phyloP scores from a whole-genome alignment of 2,113 vertebrate genomes.

The Carettochelys insculpta region DNA sequence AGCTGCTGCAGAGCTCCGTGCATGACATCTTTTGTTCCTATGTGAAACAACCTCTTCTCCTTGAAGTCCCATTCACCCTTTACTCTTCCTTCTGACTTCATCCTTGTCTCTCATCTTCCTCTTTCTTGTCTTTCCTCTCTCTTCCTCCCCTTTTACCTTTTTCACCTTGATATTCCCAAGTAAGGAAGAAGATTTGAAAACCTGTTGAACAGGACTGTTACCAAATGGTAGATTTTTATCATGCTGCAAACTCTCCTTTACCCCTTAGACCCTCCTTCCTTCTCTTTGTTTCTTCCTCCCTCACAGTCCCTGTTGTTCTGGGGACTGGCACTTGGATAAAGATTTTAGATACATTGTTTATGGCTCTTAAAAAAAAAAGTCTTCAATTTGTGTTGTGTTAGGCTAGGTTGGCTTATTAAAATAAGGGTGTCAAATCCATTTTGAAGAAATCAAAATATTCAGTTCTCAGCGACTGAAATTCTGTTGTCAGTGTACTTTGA shows the following conservation, averaged over 20 bases:
- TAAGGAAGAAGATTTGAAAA: conserved; percentile 9
- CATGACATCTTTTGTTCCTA: background rate
- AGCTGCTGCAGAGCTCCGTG: background rate
- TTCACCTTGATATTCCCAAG: background rate
- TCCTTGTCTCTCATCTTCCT: background rate
- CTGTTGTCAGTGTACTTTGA: background rate
- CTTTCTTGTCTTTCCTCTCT: background rate
- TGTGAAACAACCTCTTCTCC: background rate
- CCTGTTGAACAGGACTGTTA: background rate
- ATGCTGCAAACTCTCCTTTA: accelerated
- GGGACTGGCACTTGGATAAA: background rate
- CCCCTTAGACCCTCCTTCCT: background rate
- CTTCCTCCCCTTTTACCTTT: background rate
- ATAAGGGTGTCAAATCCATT: background rate
- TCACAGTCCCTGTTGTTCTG: background rate
- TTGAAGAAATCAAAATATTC: background rate
- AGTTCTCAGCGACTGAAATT: conserved; percentile 28
- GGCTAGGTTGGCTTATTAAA: conserved; percentile 19
- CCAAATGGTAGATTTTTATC: background rate
- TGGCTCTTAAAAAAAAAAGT: background rate
- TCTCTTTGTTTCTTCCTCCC: background rate
- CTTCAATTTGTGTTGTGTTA: background rate
- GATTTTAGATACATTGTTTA: background rate
- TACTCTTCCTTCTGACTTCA: background rate
- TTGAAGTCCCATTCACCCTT: background rate